Evolutionary conservation across 2,113 vertebrate genomes (phyloP), one percentile per base, ranked within the genome.

Genomic region (Bujurquina vittata): DNA sequence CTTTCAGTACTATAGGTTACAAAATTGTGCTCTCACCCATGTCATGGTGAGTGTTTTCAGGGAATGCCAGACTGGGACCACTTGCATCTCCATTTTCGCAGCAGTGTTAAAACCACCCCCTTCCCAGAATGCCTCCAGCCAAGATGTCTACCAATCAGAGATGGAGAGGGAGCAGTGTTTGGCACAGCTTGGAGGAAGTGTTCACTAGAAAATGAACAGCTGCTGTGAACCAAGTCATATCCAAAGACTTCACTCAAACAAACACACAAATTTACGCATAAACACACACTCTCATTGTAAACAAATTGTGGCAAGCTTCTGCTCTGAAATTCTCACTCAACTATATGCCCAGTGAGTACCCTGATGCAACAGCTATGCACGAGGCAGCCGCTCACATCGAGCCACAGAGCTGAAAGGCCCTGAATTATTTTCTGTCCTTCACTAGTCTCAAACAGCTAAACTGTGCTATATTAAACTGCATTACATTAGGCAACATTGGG

Each of bases 121-220:
- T 84, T 75, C 40, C 58, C 77, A 31, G 20, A 79, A 56, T 61
- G 78, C 87, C 63, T 54, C 5, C 43, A 81, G 86, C 88, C 83
- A 83, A 91, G 73, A 78, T 65, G 69, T 84, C 84, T 14, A 75
- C 84, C 88, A 91, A 87, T 88, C 75, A 81, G 77, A 88, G 87
- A 76, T 63, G 57, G 69, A 81, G 57, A 10, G 3, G 23, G 23
- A 60, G 75, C 73, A 52, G 49, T 75, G 83, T 79, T 79, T 87
- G 80, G 79, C 78, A 87, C 22, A 20, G 77, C 83, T 84, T 49
- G 18, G 76, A 91, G 85, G 75, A 82, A 89, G 60, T 74, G 67
- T 79, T 85, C 10, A 7, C 54, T 8, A 46, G 77, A 63, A 88
- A 75, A 89, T 75, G 18, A 92, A 84, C 80, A 85, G 83, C 91